Base-by-base conservation (phyloP, 2,113 vertebrate genomes). In the Microtus ochrogaster region DNA sequence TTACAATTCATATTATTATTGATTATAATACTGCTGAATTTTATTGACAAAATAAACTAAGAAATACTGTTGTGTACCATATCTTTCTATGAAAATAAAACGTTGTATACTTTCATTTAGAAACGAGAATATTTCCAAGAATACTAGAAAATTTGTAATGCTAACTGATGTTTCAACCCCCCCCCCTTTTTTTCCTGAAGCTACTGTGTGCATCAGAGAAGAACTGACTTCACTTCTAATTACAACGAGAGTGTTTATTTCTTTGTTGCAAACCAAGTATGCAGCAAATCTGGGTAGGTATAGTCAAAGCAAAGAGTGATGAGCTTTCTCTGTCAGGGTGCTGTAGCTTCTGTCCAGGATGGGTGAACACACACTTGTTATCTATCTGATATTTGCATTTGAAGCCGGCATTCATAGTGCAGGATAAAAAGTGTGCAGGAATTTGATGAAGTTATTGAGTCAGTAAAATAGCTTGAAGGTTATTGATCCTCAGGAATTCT, bases 371-470 rank as follows among this genome's bases (percentile, higher is more conserved):
- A 0, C 17, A 5, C 33, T 70, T 92, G n/a, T 76, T 22, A n/a
- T 87, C 26, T 88, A 49, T 5, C 26, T 33, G 49, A 36, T 19
- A 77, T 52, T 14, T 66, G 26, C 16, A 4, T 55, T 68, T 78
- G 47, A n/a, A 94, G 9, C 3, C 0, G 26, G 41, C 39, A 33
- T 9, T 84, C n/a, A 76, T 85, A 92, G n/a, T 73, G 2, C 28
- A 94, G 22, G 52, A 77, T 70, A 36, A 49, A n/a, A 76, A 90
- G 49, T 65, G 30, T 3, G 36, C 7, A 22, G 8, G 61, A 30
- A 22, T 73, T 86, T 89, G 44, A 85, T 70, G 49, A 82, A 97
- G 77, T 84, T 30, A 79, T 36, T 70, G 36, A 89, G 47, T 65
- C 44, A 81, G 19, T 72, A 41, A 89, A 72, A 89, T 55, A 85